A percentile compares a stretch with the other conserved stretches of the same genome.
Evolutionary conservation across 2,888 invertebrate species (phyloP).

Genomic region (Itoplectis maculator): DNA sequence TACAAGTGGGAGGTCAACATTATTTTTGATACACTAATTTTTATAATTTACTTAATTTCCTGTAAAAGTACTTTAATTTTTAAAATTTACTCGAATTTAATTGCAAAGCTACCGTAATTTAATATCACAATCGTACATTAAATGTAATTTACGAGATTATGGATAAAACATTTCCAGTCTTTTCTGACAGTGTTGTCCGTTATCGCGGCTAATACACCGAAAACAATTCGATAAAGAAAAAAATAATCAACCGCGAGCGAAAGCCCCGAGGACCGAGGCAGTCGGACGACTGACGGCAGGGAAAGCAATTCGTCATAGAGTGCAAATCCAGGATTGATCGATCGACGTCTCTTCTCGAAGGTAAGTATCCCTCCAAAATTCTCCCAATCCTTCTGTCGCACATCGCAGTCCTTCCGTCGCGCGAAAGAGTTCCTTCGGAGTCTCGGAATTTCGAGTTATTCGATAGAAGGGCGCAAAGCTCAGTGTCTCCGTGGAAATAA

Average conservation of each 20-base stretch:
- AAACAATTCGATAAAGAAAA: not conserved
- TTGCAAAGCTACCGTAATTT: no score
- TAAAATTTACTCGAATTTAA: no score
- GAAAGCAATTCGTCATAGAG: slow-evolving; percentile 7
- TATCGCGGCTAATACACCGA: not conserved
- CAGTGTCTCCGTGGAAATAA: slow-evolving; percentile 3
- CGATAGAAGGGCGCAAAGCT: not conserved
- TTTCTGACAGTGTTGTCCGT: no score
- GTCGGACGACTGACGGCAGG: not conserved
- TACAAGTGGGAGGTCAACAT: no score
- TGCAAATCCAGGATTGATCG: slow-evolving; percentile 5
- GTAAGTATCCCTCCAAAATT: slow-evolving; percentile 11
- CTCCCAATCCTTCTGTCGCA: not conserved
- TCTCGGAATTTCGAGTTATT: not conserved
- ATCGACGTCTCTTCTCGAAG: slow-evolving; percentile 1
- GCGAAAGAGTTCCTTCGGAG: not conserved
- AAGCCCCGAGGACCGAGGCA: not conserved
- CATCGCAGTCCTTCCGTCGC: not conserved
- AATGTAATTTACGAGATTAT: no score
- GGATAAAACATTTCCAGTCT: no score
- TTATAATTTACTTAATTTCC: no score
- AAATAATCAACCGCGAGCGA: not conserved
- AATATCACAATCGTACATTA: no score
- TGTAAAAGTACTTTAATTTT: no score
- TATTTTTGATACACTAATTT: no score